These are phyloP conservation scores for Apocrypta bakeri DNA, from an alignment of 1,140 invertebrate species.

Conservation along the genomic window DNA sequence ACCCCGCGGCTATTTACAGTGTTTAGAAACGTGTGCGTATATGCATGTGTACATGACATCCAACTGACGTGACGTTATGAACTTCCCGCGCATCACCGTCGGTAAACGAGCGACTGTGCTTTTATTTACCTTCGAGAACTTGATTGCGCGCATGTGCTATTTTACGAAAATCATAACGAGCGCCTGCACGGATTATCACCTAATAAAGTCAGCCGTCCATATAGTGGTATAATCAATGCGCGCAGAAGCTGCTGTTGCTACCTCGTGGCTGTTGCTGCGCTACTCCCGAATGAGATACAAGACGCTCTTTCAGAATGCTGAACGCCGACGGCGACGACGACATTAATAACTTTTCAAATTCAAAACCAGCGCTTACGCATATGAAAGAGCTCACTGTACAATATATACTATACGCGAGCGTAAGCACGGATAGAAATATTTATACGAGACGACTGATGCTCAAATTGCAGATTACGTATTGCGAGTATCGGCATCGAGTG, in stretches of 20 bases:
- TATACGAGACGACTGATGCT: neutral
- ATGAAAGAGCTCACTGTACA: slow-evolving; percentile 1
- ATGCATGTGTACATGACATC: too few relatives aligned
- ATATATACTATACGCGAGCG: neutral
- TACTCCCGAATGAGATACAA: slow-evolving; percentile 13
- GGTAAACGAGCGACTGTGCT: neutral
- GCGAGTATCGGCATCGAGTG: neutral
- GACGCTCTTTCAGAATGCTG: slow-evolving; percentile 7
- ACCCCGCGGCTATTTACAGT: neutral
- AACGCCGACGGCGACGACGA: slow-evolving; percentile 31
- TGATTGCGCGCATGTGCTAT: neutral
- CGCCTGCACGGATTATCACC: neutral
- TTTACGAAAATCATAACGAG: neutral
- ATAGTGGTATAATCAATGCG: neutral
- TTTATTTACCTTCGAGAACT: neutral
- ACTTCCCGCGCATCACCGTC: neutral
- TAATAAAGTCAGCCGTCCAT: neutral
- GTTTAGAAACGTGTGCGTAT: neutral
- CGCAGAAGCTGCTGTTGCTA: neutral
- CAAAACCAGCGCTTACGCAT: slow-evolving; percentile 49
- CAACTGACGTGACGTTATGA: neutral
- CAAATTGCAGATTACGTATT: neutral
- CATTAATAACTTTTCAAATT: slow-evolving; percentile 66
- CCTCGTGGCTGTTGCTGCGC: neutral
- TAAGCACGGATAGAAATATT: neutral